phyloP scores from a whole-genome alignment of 2,113 vertebrate genomes.

The Psittacara wagleri region DNA sequence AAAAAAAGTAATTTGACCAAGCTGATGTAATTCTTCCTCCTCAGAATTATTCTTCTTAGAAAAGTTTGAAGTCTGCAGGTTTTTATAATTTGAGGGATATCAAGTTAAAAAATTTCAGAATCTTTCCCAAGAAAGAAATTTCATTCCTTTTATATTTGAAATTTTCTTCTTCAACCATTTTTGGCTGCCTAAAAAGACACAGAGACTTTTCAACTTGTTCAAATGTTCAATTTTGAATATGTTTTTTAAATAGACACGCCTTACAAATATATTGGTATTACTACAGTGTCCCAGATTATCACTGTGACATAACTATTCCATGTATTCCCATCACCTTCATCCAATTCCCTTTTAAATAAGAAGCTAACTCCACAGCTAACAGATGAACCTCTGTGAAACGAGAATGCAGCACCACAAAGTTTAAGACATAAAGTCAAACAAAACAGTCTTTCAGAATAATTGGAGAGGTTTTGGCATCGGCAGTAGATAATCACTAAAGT shows the following conservation, averaged over 20 bases:
- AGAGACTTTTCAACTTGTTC: not conserved
- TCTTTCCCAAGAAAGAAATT: not conserved
- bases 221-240: not conserved
- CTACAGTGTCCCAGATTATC: not conserved
- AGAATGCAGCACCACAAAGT: not conserved
- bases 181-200: not conserved
- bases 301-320: not conserved
- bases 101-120: not conserved
- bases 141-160: not conserved
- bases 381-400: not conserved
- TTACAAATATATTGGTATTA: not conserved
- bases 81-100: not conserved
- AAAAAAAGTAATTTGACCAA: not conserved
- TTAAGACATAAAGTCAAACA: slow-evolving; percentile 22
- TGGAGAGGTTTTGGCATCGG: slow-evolving; percentile 38
- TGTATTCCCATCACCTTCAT: not conserved
- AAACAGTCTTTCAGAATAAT: not conserved
- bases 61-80: not conserved
- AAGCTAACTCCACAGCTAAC: not conserved
- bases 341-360: not conserved
- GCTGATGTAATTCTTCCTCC: not conserved
- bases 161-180: not conserved
- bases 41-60: not conserved
- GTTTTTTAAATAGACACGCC: not conserved
- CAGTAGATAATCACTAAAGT: slow-evolving; percentile 23